These are phyloP conservation scores for Geothlypis trichas DNA, from an alignment of 2,113 vertebrate genomes.

Conservation along the genomic window DNA sequence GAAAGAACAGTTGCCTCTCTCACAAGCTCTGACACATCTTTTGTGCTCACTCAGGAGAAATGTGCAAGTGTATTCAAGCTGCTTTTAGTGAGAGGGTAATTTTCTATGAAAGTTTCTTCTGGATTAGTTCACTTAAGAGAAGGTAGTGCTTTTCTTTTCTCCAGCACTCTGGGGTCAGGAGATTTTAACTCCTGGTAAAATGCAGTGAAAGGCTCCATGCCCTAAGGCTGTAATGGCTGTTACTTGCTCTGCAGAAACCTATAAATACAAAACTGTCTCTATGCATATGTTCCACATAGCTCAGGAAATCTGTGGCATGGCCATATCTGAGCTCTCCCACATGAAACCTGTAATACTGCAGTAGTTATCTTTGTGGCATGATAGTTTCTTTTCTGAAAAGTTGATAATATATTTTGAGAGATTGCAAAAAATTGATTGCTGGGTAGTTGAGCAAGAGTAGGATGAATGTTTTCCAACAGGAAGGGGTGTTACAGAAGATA, in stretches of 20 bases:
- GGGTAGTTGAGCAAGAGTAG: background rate
- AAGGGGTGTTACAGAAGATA: background rate
- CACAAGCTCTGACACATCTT: background rate
- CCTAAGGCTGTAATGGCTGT: background rate
- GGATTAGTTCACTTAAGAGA: background rate
- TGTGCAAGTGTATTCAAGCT: background rate
- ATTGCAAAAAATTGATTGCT: background rate
- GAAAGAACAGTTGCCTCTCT: background rate
- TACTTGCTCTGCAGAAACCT: background rate
- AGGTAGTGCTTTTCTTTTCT: background rate
- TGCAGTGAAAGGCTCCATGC: rapidly evolving
- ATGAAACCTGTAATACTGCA: background rate
- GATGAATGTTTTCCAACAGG: background rate
- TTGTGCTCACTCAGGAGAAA: background rate
- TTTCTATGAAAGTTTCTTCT: background rate
- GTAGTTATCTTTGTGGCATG: background rate
- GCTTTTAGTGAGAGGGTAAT: background rate
- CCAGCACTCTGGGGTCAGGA: background rate
- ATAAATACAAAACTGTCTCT: background rate
- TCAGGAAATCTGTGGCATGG: background rate
- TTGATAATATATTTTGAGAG: background rate
- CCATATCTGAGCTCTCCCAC: background rate
- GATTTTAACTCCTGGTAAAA: background rate
- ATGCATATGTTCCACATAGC: background rate
- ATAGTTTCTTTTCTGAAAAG: background rate